Percentiles rank a stretch among this genome's conserved stretches.
phyloP scores from a whole-genome alignment of 2,113 vertebrate genomes.

The Pollimyrus isidori region DNA sequence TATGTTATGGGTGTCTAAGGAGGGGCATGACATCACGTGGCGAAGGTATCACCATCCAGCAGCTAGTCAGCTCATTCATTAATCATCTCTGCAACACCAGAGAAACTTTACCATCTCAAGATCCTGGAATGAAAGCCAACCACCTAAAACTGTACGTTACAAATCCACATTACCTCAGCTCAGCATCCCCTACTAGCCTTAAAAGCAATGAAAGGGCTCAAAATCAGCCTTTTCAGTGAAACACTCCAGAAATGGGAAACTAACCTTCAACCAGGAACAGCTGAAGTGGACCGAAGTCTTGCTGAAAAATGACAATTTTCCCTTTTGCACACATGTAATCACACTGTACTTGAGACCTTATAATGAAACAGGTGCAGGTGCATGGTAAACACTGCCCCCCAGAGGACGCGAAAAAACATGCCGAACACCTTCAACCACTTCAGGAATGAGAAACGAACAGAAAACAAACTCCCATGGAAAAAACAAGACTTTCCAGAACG shows the following conservation, averaged over 20 bases:
- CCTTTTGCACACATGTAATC: slow-evolving; percentile 17
- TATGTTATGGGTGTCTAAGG: background rate
- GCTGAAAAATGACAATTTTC: background rate
- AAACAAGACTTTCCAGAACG: background rate
- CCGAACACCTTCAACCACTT: background rate
- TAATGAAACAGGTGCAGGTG: slow-evolving; percentile 10
- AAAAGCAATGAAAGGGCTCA: background rate
- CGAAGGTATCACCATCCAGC: background rate
- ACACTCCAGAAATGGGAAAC: background rate
- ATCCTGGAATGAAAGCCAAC: background rate
- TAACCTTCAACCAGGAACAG: background rate
- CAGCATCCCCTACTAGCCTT: background rate
- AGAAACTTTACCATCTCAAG: background rate
- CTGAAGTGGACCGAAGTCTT: background rate
- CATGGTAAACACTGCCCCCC: background rate
- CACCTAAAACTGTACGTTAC: background rate
- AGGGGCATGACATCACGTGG: background rate
- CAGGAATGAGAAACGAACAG: background rate
- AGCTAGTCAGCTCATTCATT: background rate
- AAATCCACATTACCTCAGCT: background rate
- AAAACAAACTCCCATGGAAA: background rate
- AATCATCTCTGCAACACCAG: background rate
- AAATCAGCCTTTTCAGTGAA: background rate
- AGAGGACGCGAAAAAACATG: background rate
- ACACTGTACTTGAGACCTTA: slow-evolving; percentile 27